Evolutionary conservation across 2,113 vertebrate genomes (phyloP), one percentile per base, ranked within the genome.

Genomic region (Erythrocercus mccallii): DNA sequence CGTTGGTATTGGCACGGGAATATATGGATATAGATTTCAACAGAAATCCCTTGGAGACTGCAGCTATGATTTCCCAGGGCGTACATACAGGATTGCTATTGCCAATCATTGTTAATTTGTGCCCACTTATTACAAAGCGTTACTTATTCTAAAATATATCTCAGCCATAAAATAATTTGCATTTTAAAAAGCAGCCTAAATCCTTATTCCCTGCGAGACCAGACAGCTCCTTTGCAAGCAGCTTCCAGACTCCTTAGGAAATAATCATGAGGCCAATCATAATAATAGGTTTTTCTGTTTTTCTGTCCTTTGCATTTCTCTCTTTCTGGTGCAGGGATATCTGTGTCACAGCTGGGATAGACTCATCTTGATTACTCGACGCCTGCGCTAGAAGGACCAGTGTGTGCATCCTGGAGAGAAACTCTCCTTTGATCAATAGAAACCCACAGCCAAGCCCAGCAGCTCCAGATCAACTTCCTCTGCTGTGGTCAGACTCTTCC

Each of bases 131-230:
- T 96, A 95, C 81, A 62, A 94, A 94, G 89, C 37, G 66, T 91
- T 96, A 91, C 94, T 97, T 96, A 96, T 94, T 96, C 95, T 95
- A 96, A 97, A 96, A 97, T 96, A 96, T 92, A 97, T 95, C 96
- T 96, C 92, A 91, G 93, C 88, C 93, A 92, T 95, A 97, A 96
- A 96, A 95, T 96, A 95, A 96, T 96, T 96, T 97, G 95, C 97
- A 97, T 97, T 96, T 97, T 95, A 97, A 96, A 97, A 97, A 96
- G 93, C 96, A 95, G 92, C 90, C 94, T 96, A 95, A 96, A 96
- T 95, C 96, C 95, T 94, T 95, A 95, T 95, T 95, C 95, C 95
- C 93, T 78, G 51, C 0, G 96, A 94, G 95, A 97, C 94, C 93
- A 97, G 93, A 95, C 76, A 96, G 93, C 83, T 94, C 95, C 92